Evolutionary conservation across 1,140 invertebrate species (phyloP).

Genomic region (Drosophila teissieri): DNA sequence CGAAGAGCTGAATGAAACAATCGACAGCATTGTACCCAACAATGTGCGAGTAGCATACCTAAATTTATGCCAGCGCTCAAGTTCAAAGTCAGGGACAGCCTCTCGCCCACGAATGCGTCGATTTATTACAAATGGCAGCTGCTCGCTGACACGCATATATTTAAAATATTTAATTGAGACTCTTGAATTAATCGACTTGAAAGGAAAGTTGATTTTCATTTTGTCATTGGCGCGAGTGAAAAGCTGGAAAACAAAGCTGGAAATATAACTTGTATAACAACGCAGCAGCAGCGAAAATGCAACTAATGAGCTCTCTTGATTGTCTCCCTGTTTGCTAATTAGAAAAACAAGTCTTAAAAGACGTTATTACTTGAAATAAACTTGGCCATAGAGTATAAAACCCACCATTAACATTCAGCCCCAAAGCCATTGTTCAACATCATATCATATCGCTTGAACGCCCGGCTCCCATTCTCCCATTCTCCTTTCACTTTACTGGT

Average conservation of each 20-base stretch:
- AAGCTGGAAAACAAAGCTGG: neutral
- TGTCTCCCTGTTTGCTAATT: constrained; percentile 23
- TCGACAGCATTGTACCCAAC: constrained; percentile 35
- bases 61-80: constrained; percentile 56
- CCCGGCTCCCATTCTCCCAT: neutral
- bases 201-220: constrained; percentile 17
- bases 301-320: constrained; percentile 1
- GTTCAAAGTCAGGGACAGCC: constrained; percentile 66
- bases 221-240: neutral
- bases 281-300: neutral
- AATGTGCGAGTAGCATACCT: constrained; percentile 22
- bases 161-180: constrained; percentile 19
- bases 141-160: neutral
- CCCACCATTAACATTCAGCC: neutral
- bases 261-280: neutral
- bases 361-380: neutral
- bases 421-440: neutral
- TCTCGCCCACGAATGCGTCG: constrained; percentile 12
- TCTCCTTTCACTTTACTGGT: constrained; percentile 2
- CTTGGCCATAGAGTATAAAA: neutral
- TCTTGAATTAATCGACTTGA: constrained; percentile 10
- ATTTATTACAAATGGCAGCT: constrained; percentile 8
- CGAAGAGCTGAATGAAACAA: constrained; percentile 26
- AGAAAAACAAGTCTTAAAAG: neutral
- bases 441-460: neutral